Base-by-base conservation (phyloP, 2,113 vertebrate genomes). In the Sula dactylatra region DNA sequence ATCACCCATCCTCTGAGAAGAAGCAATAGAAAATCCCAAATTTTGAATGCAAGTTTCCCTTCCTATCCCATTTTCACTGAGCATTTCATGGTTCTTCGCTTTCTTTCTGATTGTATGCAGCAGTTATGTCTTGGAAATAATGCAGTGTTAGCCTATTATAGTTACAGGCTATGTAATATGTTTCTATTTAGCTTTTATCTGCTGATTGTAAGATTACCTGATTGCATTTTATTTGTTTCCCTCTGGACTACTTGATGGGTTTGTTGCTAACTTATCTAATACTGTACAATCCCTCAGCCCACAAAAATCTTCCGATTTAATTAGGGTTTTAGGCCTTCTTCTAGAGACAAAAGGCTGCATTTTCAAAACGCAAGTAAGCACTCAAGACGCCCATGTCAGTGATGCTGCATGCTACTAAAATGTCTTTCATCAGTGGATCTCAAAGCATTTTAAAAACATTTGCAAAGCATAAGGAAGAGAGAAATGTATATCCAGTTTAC, bases 121-220 rank as follows among this genome's bases (percentile, higher is more conserved):
- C 70, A 95, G 65, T 86, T 97, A 65, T 32, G 31, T 62, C 86
- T 79, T 73, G 55, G 52, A 95, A 96, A 94, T 72, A 85, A 69
- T 69, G 52, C 56, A 85, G 55, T 61, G 58, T 79, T 84, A 87
- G 40, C 29, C 77, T 82, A 62, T 89, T 94, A 87, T 38, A 94
- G 81, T 95, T 85, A 70, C 49, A 95, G 91, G 78, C 87, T 93
- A 80, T 76, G 52, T 69, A 94, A 82, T 85, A 77, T 90, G 62
- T 94, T 96, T 94, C 86, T 94, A 38, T 95, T 95, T 93, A 76
- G 45, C 42, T 93, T 93, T 94, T 94, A 93, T 91, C 89, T 94
- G 58, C 47, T 96, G 45, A 95, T 94, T 93, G 70, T 69, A 90
- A 93, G 86, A 89, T 91, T 95, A 93, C 70, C 70, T 93, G 84